Base-by-base conservation (phyloP, 2,888 invertebrate genomes). In the Dasypogon diadema region DNA sequence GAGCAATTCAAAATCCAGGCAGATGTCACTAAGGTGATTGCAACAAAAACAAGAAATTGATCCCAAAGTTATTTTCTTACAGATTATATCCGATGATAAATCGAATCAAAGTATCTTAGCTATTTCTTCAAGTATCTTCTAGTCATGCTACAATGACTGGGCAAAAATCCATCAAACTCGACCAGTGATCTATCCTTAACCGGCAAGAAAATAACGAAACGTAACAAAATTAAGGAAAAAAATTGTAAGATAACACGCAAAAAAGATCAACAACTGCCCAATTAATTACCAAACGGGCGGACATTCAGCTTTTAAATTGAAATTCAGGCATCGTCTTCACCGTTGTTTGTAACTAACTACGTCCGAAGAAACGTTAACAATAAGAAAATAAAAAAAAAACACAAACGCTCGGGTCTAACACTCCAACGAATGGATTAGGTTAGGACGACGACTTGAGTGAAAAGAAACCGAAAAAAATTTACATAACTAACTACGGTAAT, bases 211-310 rank as follows among this genome's bases (percentile, higher is more conserved):
- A 70, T 54, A 70, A 70, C 70, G 70, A 70, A 70, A 70, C 70
- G 70, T 70, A 70, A 54, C 70, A 70, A 54, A 70, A 51, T 70
- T 54, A 54, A 63, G 10, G 60, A 54, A 34, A 70, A 30, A 54
- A 70, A 34, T 6, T 8, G 34, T 16, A 26, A 30, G 42, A 37
- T n/a, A 42, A 22, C 46, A n/a, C 24, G 60, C 51, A 75, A 75
- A 51, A 70, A 60, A 72, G 46, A 60, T 46, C 60, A 74, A 60
- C 70, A 70, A 60, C 60, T 72, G 58, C 75, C 75, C 70, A 75
- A 75, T 75, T 75, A 75, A 75, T 75, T 75, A 75, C 58, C 26
- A 42, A 72, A 75, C 60, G 56, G 75, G 75, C 75, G 75, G 70
- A 75, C 70, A 70, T 60, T 70, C 46, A 60, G 58, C 21, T 48